Percentiles rank a stretch among this genome's conserved stretches.
phyloP scores from a whole-genome alignment of 2,113 vertebrate species.

The Chlorodrepanis virens region DNA sequence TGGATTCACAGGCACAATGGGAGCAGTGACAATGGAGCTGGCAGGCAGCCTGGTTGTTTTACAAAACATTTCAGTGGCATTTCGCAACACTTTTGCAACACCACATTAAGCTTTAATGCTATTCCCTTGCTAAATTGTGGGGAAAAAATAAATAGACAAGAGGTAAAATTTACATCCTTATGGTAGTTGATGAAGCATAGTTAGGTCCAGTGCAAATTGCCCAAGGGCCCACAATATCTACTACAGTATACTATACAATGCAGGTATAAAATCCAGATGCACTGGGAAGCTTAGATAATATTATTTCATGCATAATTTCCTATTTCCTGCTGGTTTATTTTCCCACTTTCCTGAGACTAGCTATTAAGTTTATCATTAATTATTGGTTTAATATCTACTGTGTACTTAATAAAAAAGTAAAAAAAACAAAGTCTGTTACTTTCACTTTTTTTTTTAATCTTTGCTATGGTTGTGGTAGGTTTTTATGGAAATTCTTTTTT shows the following conservation, averaged over 20 bases:
- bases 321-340: slow-evolving; percentile 52
- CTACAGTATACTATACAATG: neutral
- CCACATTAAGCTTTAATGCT: neutral
- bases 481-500: neutral
- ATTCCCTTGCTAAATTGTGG: neutral
- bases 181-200: neutral
- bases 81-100: neutral
- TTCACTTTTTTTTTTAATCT: neutral
- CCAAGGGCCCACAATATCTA: neutral
- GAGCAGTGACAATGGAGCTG: neutral
- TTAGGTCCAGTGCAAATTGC: slow-evolving; percentile 8
- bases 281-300: slow-evolving; percentile 13
- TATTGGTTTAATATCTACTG: slow-evolving; percentile 50
- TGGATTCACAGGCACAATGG: neutral
- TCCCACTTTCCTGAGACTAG: slow-evolving; percentile 6
- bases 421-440: neutral
- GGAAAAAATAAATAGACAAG: neutral
- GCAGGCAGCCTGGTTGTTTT: neutral
- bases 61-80: neutral
- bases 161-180: neutral
- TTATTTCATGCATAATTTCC: slow-evolving; percentile 51
- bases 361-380: slow-evolving; percentile 58
- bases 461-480: neutral
- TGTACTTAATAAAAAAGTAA: slow-evolving; percentile 26
- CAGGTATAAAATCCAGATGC: slow-evolving; percentile 11